Evolutionary conservation across 2,888 invertebrate genomes (phyloP), one percentile per base, ranked within the genome.

Genomic region (Caenorhabditis auriculariae): DNA sequence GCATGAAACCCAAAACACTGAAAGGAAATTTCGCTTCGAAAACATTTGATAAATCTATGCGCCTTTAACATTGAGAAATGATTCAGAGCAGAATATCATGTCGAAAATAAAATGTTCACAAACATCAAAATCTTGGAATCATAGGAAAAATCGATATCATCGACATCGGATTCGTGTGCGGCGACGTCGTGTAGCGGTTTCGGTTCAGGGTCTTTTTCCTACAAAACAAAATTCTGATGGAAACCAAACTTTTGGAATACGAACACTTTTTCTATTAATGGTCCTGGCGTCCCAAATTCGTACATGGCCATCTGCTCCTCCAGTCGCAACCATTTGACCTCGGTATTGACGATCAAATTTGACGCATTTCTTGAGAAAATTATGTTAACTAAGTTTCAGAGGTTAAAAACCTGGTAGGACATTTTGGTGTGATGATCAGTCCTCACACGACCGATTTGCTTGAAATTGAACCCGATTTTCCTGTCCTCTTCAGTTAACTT

Each of bases 291-390:
- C 63, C 78, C 78, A 78, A 28, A 77, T 61, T 9, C 77, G 58
- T 44, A 79, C 63, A 54, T 66, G 51, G 27, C 78, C 78, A 42
- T 78, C 79, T 6, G 71, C 60, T 9, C 77, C 77, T 28, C 75
- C 78, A 4, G 77, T 79, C 5, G 70, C 72, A 48, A 77, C 54
- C 41, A 61, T 65, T 17, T 66, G 47, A 15, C 69, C 70, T 0
- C 55, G 44, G 1, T 67, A 63, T 5, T 49, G 57, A 32, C 53
- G 63, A 27, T 77, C 75, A 44, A 77, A 72, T 9, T 72, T 59
- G 7, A 75, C 74, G 52, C 77, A 77, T 50, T 74, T 76, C 74
- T 75, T 43, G 24, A n/a, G 21, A 52, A 24, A 28, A n/a, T 29
- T 28, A 21, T 7, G 17, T 41, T n/a, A 12, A 9, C 35, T 15